Percentiles rank a stretch among this genome's conserved stretches.
Conservation (phyloP, 1,140 invertebrate genomes). For the Formica exsecta region DNA sequence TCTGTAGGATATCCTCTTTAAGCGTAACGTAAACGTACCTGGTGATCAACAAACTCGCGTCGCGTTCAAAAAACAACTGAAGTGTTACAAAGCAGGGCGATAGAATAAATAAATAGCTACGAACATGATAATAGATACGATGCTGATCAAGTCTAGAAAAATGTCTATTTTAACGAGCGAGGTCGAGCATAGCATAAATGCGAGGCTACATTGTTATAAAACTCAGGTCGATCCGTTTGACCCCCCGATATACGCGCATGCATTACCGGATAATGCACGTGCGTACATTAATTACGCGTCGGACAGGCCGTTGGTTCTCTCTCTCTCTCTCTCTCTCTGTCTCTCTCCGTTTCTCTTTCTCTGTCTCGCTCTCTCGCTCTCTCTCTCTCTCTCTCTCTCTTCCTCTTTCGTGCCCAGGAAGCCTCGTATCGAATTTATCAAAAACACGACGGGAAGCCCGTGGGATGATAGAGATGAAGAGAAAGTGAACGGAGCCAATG, state of each 20-base stretch:
- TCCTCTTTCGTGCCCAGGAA: constrained; percentile 69
- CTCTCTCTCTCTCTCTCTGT: not conserved
- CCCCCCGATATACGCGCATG: constrained; percentile 17
- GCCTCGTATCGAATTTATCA: constrained; percentile 80
- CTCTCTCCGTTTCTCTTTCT: not conserved
- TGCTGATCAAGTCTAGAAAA: constrained; percentile 1
- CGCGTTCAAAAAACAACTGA: not conserved
- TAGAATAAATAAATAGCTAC: not conserved
- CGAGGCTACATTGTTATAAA: not conserved
- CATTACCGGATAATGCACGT: constrained; percentile 70
- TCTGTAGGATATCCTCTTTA: constrained; percentile 44
- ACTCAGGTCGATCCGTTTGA: constrained; percentile 60
- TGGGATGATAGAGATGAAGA: constrained; percentile 69
- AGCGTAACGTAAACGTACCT: constrained; percentile 21
- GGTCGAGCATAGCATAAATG: not conserved
- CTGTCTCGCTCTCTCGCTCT: not conserved
- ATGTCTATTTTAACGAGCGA: constrained; percentile 13
- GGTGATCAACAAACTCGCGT: constrained; percentile 29
- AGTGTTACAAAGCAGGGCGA: too few relatives aligned
- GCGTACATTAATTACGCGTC: constrained; percentile 75
- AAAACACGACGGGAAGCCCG: constrained; percentile 79
- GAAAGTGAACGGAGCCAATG: constrained; percentile 64
- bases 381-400: constrained; percentile 1
- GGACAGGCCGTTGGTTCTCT: constrained; percentile 24
- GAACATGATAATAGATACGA: constrained; percentile 29